Conservation (phyloP, 2,888 invertebrate species). For the Exephanes ischioxanthus region DNA sequence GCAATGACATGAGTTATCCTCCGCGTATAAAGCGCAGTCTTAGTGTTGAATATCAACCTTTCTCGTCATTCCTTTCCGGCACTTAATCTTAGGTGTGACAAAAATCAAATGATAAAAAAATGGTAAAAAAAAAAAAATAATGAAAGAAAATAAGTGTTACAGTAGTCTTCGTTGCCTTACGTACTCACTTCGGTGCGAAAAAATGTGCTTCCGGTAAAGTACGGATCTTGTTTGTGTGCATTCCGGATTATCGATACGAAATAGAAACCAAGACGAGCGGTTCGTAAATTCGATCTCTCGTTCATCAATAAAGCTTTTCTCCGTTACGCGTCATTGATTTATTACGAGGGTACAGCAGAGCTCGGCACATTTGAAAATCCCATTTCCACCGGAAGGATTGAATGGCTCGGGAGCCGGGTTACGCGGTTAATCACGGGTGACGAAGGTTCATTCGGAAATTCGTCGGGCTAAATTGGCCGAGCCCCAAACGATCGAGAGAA, state of each 20-base stretch:
- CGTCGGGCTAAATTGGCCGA: conserved; percentile 37
- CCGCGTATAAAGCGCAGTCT: no score
- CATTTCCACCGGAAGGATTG: conserved; percentile 64
- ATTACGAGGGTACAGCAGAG: not conserved
- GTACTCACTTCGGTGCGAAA: no score
- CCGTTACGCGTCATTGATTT: conserved; percentile 14
- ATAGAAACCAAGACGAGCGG: not conserved
- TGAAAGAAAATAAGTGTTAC: no score
- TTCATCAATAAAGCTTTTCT: conserved; percentile 21
- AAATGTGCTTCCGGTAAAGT: no score
- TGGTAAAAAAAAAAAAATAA: no score
- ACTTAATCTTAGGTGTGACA: no score
- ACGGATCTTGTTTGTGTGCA: no score
- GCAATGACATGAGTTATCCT: no score
- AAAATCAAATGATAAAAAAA: no score
- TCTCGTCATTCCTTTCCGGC: no score
- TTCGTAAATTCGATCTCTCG: not conserved
- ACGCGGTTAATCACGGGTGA: conserved; percentile 42
- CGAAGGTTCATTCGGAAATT: conserved; percentile 45
- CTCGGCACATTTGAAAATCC: conserved; percentile 6
- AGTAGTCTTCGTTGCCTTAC: no score
- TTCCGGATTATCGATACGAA: not conserved
- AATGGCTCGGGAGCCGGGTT: conserved; percentile 3
- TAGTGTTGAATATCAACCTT: no score
- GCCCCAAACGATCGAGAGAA: not conserved